A percentile compares a stretch with the other conserved stretches of the same genome.
phyloP scores from a whole-genome alignment of 2,113 vertebrate genomes.

The Lepisosteus oculatus region DNA sequence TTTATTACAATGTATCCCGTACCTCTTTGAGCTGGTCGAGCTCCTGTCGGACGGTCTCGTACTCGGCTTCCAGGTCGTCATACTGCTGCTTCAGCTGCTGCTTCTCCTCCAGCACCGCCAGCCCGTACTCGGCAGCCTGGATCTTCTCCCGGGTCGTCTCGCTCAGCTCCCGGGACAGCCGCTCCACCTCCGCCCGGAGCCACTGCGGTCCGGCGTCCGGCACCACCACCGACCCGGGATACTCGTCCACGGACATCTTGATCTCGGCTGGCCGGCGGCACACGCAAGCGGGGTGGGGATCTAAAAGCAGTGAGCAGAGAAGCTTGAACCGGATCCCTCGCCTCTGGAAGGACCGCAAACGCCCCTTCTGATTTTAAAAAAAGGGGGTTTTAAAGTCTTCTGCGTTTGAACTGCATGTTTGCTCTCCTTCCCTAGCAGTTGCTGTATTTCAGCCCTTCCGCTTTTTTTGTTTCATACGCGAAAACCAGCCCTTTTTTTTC shows the following conservation, averaged over 20 bases:
- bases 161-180: constrained; percentile 82
- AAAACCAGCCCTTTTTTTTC: background rate
- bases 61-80: constrained; percentile 87
- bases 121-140: constrained; percentile 93
- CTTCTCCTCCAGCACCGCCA: constrained; percentile 95
- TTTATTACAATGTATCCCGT: too few relatives aligned
- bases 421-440: constrained; percentile 25
- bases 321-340: constrained; percentile 39
- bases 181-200: constrained; percentile 81
- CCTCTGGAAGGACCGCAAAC: constrained; percentile 36
- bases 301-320: constrained; percentile 30
- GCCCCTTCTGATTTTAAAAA: constrained; percentile 17
- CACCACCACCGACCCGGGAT: constrained; percentile 68
- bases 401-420: constrained; percentile 52
- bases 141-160: constrained; percentile 94
- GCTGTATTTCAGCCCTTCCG: constrained; percentile 29
- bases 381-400: constrained; percentile 41
- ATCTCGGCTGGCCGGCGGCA: constrained; percentile 27
- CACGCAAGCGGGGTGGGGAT: constrained; percentile 9
- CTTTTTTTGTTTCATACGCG: constrained; percentile 5
- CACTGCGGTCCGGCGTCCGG: constrained; percentile 84
- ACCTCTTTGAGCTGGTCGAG: constrained; percentile 95
- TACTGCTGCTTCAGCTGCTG: constrained; percentile 88
- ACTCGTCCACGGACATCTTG: constrained; percentile 77
- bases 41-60: constrained; percentile 83